phyloP scores from a whole-genome alignment of 2,888 invertebrate species.

The Coelinius sp. region DNA sequence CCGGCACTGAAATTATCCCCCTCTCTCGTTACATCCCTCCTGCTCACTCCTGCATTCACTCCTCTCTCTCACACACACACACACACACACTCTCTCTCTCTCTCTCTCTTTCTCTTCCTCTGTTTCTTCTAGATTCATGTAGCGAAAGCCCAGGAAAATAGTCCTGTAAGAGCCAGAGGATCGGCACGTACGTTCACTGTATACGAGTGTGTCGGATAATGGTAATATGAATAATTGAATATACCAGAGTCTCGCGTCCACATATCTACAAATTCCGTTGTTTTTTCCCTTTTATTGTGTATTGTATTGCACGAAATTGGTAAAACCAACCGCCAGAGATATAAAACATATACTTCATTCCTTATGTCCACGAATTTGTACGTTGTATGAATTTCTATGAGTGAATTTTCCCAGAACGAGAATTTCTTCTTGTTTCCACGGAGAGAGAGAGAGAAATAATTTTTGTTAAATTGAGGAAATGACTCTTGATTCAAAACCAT shows the following conservation, averaged over 20 bases:
- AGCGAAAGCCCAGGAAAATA: not conserved
- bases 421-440: not conserved
- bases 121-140: not conserved
- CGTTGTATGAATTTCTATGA: not conserved
- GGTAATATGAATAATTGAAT: slow-evolving; percentile 58
- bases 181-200: slow-evolving; percentile 23
- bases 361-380: slow-evolving; percentile 8
- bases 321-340: not conserved
- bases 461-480: no score
- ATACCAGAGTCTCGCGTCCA: slow-evolving; percentile 28
- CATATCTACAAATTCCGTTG: slow-evolving; percentile 14
- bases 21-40: no score
- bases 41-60: not conserved
- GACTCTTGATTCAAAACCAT: no score
- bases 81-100: no score
- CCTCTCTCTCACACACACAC: not conserved
- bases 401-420: not conserved
- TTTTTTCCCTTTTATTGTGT: not conserved
- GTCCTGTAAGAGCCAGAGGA: slow-evolving; percentile 13
- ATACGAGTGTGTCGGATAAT: slow-evolving; percentile 52
- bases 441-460: no score
- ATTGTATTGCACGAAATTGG: slow-evolving; percentile 20
- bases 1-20: slow-evolving; percentile 34
- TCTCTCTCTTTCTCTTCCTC: no score
- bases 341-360: slow-evolving; percentile 1